Conservation (phyloP, 2,113 vertebrate species). For the Piaya cayana region DNA sequence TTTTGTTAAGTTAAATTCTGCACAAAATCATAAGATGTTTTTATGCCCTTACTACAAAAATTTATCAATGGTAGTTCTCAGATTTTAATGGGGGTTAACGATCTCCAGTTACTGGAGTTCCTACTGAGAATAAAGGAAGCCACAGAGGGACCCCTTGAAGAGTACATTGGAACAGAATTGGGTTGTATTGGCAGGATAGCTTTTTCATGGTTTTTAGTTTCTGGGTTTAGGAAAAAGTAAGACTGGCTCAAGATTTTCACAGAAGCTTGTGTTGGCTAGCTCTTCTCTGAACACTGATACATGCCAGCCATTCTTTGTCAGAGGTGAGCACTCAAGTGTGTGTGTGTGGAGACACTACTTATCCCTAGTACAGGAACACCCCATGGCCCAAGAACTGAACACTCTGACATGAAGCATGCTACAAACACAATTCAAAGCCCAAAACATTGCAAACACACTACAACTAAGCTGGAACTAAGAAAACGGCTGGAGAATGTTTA, state of each 20-base stretch:
- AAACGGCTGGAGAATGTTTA: not conserved
- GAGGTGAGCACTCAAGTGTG: not conserved
- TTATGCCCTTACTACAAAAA: not conserved
- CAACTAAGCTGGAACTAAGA: not conserved
- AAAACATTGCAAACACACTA: not conserved
- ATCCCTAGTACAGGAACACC: not conserved
- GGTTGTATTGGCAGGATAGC: not conserved
- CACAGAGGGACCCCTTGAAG: not conserved
- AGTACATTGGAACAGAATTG: not conserved
- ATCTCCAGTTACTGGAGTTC: not conserved
- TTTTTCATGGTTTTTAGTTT: not conserved
- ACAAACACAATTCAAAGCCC: not conserved
- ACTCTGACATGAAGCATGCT: rapidly evolving
- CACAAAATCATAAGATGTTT: not conserved
- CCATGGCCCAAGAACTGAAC: not conserved
- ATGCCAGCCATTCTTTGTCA: not conserved
- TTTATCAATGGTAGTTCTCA: not conserved
- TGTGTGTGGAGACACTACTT: not conserved
- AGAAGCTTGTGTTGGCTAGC: conserved; percentile 29
- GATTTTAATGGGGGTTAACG: not conserved
- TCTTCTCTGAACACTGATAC: not conserved
- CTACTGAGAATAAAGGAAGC: not conserved
- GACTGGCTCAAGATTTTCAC: not conserved
- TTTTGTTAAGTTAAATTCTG: not conserved
- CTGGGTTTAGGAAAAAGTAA: conserved; percentile 6